These are phyloP conservation scores for Ichneumoninae sp. DNA, from an alignment of 2,888 invertebrate genomes.

Conservation along the genomic window DNA sequence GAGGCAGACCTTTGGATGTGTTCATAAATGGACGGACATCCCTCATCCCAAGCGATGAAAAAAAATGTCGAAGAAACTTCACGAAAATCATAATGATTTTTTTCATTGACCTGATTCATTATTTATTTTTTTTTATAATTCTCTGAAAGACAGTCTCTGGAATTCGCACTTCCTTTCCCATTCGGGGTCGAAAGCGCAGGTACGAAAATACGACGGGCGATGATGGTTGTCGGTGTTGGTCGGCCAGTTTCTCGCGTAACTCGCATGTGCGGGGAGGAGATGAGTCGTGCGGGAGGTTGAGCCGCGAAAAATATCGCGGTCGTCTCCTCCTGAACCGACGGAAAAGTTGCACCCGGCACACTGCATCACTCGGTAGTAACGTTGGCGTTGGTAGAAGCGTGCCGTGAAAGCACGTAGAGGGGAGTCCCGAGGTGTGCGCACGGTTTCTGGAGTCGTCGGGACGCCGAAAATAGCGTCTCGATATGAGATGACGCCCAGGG, in stretches of 20 bases:
- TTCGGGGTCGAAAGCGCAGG: constrained; percentile 58
- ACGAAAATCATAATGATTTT: background rate
- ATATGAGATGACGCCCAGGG: constrained; percentile 83
- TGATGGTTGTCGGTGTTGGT: constrained; percentile 13
- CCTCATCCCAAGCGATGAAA: too few species aligned
- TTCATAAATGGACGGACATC: too few species aligned
- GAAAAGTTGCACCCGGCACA: constrained; percentile 84
- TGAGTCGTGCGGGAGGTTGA: constrained; percentile 57
- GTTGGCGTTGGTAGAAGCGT: constrained; percentile 52
- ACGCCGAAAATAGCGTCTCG: constrained; percentile 83
- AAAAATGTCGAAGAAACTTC: too few species aligned
- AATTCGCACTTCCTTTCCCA: constrained; percentile 52
- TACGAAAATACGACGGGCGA: constrained; percentile 52
- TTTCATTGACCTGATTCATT: background rate
- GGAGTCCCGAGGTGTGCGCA: constrained; percentile 70
- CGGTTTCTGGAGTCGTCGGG: constrained; percentile 83
- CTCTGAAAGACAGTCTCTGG: constrained; percentile 25
- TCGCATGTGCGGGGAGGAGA: constrained; percentile 11
- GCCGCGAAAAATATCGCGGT: constrained; percentile 63
- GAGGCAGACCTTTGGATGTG: too few species aligned
- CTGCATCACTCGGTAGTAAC: constrained; percentile 73
- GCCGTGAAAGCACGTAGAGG: constrained; percentile 50
- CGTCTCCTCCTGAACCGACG: constrained; percentile 43
- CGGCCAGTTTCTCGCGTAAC: background rate
- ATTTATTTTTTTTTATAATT: background rate